Percentiles rank a stretch among this genome's conserved stretches.
phyloP scores from a whole-genome alignment of 2,113 vertebrate species.

The Dissostichus mawsoni region DNA sequence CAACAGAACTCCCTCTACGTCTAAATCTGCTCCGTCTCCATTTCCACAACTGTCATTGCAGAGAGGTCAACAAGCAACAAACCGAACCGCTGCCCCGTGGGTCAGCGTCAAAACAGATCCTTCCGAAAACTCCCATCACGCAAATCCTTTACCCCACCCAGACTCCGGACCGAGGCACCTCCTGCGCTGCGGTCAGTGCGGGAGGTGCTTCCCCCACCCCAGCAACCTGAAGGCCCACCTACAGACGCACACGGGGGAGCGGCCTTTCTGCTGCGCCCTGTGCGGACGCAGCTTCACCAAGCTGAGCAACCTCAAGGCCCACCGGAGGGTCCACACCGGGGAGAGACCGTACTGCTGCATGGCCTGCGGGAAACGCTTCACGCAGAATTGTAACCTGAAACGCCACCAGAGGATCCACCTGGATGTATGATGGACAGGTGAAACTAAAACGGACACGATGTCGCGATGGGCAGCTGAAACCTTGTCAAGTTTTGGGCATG shows the following conservation, averaged over 20 bases:
- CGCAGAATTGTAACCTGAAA: conserved; percentile 85
- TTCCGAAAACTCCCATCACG: conserved; percentile 44
- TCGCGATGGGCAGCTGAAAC: no score
- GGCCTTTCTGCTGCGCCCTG: conserved; percentile 83
- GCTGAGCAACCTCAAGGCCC: conserved; percentile 85
- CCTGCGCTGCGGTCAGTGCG: conserved; percentile 81
- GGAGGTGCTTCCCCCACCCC: conserved; percentile 82
- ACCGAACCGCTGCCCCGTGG: conserved; percentile 54
- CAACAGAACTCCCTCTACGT: conserved; percentile 67
- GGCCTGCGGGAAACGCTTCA: conserved; percentile 86
- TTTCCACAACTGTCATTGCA: no score
- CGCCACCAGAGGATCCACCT: conserved; percentile 85
- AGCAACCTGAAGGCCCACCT: conserved; percentile 83
- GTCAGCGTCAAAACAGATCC: conserved; percentile 66
- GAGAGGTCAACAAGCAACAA: conserved; percentile 30
- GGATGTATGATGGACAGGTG: conserved; percentile 49
- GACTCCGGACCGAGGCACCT: conserved; percentile 54
- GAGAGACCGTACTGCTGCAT: conserved; percentile 85
- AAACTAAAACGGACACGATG: neutral
- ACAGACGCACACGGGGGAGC: conserved; percentile 82
- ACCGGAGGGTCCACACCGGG: conserved; percentile 83
- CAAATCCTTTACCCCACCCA: conserved; percentile 19
- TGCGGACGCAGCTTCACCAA: conserved; percentile 86
- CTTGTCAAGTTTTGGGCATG: no score
- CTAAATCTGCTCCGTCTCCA: conserved; percentile 57